phyloP scores from a whole-genome alignment of 2,888 invertebrate species.

The Furcula furcula region DNA sequence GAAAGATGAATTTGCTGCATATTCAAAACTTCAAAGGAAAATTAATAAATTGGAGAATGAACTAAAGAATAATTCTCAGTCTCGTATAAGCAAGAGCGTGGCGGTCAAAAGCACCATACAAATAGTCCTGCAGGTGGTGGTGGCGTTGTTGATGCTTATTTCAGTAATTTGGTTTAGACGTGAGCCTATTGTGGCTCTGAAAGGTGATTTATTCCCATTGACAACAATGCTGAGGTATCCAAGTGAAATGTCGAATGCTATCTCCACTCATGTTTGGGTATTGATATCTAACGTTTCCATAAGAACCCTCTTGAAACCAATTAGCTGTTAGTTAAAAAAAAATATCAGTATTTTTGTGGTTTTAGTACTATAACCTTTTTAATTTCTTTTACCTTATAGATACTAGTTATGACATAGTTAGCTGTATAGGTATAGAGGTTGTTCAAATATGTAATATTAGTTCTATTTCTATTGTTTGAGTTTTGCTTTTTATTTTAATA shows the following conservation, averaged over 20 bases:
- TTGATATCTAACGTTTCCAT: conserved; percentile 69
- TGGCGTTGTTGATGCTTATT: conserved; percentile 52
- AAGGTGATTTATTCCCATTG: conserved; percentile 67
- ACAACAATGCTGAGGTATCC: conserved; percentile 64
- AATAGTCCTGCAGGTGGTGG: conserved; percentile 52
- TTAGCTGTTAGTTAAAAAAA: conserved; percentile 42
- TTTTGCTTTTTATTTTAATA: too few species aligned
- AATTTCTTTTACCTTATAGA: too few species aligned
- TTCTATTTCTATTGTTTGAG: too few species aligned
- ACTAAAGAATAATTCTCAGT: conserved; percentile 63
- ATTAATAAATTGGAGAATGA: conserved; percentile 77
- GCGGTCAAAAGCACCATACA: conserved; percentile 64
- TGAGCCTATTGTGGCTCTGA: conserved; percentile 65
- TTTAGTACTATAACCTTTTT: not conserved
- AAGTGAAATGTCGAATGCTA: conserved; percentile 63
- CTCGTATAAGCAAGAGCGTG: conserved; percentile 57
- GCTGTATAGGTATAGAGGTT: too few species aligned
- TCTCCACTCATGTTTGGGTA: conserved; percentile 73
- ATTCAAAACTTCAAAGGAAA: conserved; percentile 81
- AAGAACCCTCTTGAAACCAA: conserved; percentile 62
- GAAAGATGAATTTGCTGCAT: conserved; percentile 82
- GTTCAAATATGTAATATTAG: too few species aligned
- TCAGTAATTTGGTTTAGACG: conserved; percentile 69
- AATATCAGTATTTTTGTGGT: conserved; percentile 5
- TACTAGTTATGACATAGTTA: too few species aligned